Evolutionary conservation across 2,888 invertebrate species (phyloP).

Genomic region (Odontomyia ornata): DNA sequence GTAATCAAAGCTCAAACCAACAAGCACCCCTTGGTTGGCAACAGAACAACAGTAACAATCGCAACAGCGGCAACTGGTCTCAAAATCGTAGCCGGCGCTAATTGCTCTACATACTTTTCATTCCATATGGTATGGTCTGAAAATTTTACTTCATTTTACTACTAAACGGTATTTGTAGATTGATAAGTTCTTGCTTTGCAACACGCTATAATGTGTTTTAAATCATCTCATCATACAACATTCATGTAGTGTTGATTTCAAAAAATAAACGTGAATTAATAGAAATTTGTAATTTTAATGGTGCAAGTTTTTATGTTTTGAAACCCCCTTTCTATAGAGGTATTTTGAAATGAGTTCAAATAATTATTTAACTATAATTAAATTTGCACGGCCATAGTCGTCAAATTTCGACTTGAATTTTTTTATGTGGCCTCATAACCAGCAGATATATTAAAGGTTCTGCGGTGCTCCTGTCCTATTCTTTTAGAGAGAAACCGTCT

Average conservation of each 20-base stretch:
- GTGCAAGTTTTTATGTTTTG: too few relatives aligned
- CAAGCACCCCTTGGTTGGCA: slow-evolving; percentile 46
- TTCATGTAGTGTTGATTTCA: background rate
- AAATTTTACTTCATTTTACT: background rate
- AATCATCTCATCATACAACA: background rate
- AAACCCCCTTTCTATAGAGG: too few relatives aligned
- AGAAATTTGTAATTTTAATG: too few relatives aligned
- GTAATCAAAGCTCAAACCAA: background rate
- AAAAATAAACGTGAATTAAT: too few relatives aligned
- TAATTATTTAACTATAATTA: too few relatives aligned
- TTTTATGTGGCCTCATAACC: too few relatives aligned
- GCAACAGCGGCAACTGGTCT: background rate
- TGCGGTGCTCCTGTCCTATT: too few relatives aligned
- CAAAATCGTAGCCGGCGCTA: slow-evolving; percentile 24
- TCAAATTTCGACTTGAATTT: too few relatives aligned
- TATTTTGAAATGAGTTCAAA: too few relatives aligned
- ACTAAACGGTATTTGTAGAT: background rate
- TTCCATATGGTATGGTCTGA: background rate
- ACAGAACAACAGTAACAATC: slow-evolving; percentile 25
- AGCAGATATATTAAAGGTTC: too few relatives aligned
- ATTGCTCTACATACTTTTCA: background rate
- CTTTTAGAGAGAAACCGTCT: too few relatives aligned
- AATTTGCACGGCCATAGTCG: too few relatives aligned
- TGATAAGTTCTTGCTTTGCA: background rate
- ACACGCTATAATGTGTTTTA: background rate